Percentiles rank a stretch among this genome's conserved stretches.
These are phyloP conservation scores for Otocyon megalotis DNA, from an alignment of 2,113 vertebrate genomes.

Conservation along the genomic window DNA sequence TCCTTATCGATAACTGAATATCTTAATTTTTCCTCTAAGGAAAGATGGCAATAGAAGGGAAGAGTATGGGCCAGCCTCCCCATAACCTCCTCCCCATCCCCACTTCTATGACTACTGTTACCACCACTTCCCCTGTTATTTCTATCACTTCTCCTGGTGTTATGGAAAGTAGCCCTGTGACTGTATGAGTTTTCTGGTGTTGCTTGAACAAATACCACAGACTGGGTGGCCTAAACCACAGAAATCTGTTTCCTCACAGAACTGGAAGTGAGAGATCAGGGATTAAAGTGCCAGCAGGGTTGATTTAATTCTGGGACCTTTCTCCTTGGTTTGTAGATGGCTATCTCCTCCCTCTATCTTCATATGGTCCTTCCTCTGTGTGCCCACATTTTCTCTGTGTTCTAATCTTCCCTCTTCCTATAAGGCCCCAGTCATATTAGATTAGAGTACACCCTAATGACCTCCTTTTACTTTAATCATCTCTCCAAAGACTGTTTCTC, in stretches of 20 bases:
- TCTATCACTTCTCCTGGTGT: background rate
- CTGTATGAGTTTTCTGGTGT: background rate
- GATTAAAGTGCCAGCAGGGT: background rate
- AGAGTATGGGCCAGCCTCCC: no score
- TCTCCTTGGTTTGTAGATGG: background rate
- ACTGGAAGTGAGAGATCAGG: background rate
- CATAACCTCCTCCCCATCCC: background rate
- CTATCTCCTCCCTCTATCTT: background rate
- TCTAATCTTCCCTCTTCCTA: background rate
- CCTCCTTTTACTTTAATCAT: background rate
- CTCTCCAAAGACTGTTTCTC: background rate
- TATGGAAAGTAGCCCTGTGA: no score
- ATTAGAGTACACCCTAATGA: background rate
- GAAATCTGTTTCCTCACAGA: background rate
- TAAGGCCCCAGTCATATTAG: background rate
- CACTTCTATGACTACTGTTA: background rate
- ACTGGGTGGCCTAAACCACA: background rate
- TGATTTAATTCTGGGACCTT: background rate
- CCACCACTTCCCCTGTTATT: background rate
- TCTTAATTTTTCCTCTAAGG: background rate
- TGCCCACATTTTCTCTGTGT: background rate
- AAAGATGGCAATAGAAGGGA: background rate
- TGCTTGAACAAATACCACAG: background rate
- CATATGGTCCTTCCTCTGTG: background rate
- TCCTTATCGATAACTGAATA: background rate